These are phyloP conservation scores for Calidris pugnax DNA, from an alignment of 2,113 vertebrate species.

Conservation along the genomic window DNA sequence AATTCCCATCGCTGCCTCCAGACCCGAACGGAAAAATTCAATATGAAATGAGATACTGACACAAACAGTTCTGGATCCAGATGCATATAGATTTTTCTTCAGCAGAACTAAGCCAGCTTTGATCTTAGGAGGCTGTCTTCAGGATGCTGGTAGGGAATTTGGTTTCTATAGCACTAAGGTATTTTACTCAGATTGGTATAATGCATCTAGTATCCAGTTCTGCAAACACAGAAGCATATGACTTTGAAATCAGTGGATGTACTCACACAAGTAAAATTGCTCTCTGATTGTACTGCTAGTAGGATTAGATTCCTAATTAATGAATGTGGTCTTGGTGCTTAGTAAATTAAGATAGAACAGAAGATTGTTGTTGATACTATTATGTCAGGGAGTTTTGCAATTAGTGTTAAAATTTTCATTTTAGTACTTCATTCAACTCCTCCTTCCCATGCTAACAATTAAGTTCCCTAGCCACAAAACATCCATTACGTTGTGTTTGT, in stretches of 20 bases:
- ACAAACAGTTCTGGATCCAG: neutral
- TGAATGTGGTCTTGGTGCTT: neutral
- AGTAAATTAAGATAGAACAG: slow-evolving; percentile 11
- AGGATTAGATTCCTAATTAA: slow-evolving; percentile 6
- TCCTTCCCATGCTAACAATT: neutral
- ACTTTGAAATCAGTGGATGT: neutral
- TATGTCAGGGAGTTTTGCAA: neutral
- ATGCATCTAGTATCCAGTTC: neutral
- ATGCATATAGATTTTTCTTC: neutral
- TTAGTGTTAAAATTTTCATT: neutral
- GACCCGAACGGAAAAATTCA: neutral
- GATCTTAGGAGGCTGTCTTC: neutral
- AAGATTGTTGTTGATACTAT: neutral
- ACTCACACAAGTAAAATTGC: neutral
- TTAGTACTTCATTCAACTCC: neutral
- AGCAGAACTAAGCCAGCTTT: neutral
- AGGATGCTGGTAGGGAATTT: neutral
- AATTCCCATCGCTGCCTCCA: neutral
- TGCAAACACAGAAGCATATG: neutral
- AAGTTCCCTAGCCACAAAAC: neutral
- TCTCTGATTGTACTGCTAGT: neutral
- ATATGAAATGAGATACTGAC: neutral
- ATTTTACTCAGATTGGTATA: too few species aligned
- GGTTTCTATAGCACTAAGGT: neutral
- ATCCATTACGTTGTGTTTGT: neutral